Conservation (phyloP, 2,888 invertebrate genomes). For the Cybosia mesomella region DNA sequence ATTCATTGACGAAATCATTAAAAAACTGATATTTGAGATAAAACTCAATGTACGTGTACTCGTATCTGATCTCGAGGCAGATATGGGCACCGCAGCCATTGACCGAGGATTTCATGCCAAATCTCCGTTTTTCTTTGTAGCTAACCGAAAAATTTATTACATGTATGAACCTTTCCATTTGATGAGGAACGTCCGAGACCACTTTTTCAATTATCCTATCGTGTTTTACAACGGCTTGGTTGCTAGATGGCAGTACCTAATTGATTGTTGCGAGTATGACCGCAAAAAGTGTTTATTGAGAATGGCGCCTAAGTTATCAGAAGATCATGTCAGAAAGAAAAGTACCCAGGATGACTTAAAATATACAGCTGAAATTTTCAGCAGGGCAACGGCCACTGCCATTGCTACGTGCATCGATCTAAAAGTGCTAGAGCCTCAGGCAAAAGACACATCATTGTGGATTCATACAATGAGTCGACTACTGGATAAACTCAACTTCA, state of each 20-base stretch:
- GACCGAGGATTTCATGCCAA: neutral
- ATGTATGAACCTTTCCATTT: slow-evolving; percentile 44
- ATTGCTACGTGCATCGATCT: slow-evolving; percentile 36
- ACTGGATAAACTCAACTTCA: slow-evolving; percentile 33
- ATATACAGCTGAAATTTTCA: slow-evolving; percentile 37
- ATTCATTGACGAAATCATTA: slow-evolving; percentile 25
- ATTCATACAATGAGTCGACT: slow-evolving; percentile 40
- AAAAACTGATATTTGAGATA: slow-evolving; percentile 26
- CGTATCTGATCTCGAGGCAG: slow-evolving; percentile 26
- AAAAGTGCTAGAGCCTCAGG: slow-evolving; percentile 30
- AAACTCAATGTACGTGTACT: slow-evolving; percentile 47
- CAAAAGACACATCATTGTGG: slow-evolving; percentile 39
- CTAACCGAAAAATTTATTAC: slow-evolving; percentile 37
- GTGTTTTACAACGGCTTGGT: slow-evolving; percentile 7
- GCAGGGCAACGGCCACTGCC: slow-evolving; percentile 44
- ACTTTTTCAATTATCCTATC: slow-evolving; percentile 20
- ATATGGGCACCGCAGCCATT: neutral
- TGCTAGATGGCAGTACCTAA: slow-evolving; percentile 41
- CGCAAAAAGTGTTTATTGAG: slow-evolving; percentile 19
- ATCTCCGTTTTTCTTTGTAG: slow-evolving; percentile 25
- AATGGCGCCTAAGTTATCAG: slow-evolving; percentile 40
- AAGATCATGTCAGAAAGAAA: slow-evolving; percentile 27
- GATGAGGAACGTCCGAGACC: slow-evolving; percentile 33
- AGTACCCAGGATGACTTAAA: slow-evolving; percentile 25
- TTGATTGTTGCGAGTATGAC: slow-evolving; percentile 40